Evolutionary conservation across 2,888 invertebrate species (phyloP).

Genomic region (Neoitamus cyanurus): DNA sequence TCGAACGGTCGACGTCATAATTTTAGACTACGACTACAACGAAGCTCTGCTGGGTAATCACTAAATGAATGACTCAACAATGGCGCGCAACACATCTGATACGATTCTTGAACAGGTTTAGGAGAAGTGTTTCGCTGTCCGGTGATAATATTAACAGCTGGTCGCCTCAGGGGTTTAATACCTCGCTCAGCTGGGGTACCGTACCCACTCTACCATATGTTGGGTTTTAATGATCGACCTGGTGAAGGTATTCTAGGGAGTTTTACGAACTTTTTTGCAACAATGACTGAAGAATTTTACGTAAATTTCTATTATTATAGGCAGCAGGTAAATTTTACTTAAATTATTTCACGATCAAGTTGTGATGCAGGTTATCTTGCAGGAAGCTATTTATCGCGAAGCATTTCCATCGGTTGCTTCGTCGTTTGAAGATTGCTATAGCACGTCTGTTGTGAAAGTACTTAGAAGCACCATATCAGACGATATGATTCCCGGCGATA

Average conservation of each 20-base stretch:
- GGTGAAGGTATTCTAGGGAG: background rate
- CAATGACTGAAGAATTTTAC: conserved; percentile 33
- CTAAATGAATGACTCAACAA: background rate
- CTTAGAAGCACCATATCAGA: conserved; percentile 40
- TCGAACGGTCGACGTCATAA: conserved; percentile 41
- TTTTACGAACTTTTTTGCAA: background rate
- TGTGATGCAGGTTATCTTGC: background rate
- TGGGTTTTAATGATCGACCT: background rate
- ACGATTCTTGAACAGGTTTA: conserved; percentile 28
- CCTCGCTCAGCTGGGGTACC: background rate
- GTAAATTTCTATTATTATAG: conserved; percentile 45
- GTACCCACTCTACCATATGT: conserved; percentile 44
- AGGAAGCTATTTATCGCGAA: conserved; percentile 37
- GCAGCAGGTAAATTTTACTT: conserved; percentile 42
- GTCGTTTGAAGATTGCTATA: background rate
- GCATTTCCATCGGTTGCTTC: background rate
- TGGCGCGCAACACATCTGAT: background rate
- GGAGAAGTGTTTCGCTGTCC: conserved; percentile 48
- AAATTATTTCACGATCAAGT: background rate
- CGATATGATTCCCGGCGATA: conserved; percentile 3
- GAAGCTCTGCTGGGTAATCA: conserved; percentile 50
- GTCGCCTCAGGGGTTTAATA: conserved; percentile 9
- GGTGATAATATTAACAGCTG: conserved; percentile 37
- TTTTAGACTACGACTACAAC: conserved; percentile 51
- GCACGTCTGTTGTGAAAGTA: conserved; percentile 41